Evolutionary conservation across 2,113 vertebrate species (phyloP), one percentile per base, ranked within the genome.

Genomic region (Malaclemys terrapin): DNA sequence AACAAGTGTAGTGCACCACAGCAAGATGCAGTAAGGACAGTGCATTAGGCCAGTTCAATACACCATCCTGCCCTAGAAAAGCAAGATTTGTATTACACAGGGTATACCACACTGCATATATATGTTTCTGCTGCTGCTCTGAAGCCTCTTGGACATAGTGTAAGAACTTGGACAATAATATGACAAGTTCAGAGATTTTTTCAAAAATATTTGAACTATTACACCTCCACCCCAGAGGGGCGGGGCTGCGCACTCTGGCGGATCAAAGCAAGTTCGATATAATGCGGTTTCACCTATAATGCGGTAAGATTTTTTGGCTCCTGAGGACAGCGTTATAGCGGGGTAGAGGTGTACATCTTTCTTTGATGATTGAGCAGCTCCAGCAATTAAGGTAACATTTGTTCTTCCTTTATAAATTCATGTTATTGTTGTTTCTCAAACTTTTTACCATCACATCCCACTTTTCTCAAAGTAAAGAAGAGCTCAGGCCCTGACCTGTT

Each of bases 281-380:
- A 45, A 45, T 45, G 45, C 45, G 45, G 45, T 45, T 45, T 45
- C 45, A 45, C 45, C 45, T 45, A 45, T 45, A 45, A 45, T 6
- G 45, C 45, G 45, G 45, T 45, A 45, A 6, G 45, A 45, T 45
- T 45, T 45, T 45, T 45, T 45, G 45, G 45, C 45, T 45, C 45
- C 45, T 5, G 45, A 45, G 45, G 45, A 45, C 45, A 45, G 45
- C 45, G 6, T 45, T 45, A 45, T 45, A 45, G 5, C 45, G 45
- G 45, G 45, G 45, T 45, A 45, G 45, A 45, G 45, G 45, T 45
- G 45, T 45, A 45, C 13, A n/a, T 47, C 27, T 79, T 95, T 92
- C 79, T 90, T 80, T 45, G 12, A 47, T 14, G 24, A 81, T 82
- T 90, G 95, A 75, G 22, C 45, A 92, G 94, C 93, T 59, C 50